Evolutionary conservation across 2,797 vertebrate species (phyloP), one percentile per base, ranked within the genome.

Genomic region (Babyrousa celebensis): DNA sequence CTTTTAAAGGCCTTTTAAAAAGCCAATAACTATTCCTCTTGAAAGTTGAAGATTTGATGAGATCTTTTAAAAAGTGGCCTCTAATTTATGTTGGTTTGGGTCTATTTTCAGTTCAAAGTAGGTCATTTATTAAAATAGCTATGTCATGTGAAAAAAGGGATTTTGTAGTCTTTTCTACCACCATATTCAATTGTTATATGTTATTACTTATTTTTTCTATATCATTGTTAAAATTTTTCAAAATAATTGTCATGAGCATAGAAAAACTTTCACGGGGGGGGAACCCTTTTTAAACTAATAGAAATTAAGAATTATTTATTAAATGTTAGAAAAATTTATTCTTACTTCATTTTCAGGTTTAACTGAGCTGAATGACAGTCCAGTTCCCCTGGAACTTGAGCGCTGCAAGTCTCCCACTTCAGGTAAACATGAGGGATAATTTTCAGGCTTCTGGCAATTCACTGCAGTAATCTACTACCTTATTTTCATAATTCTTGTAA

Each of bases 401-500:
- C 99, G 99, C 96, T 99, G 99, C 99, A 99, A 99, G 98, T 99
- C 99, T 40, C 99, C 99, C 97, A 99, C 99, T 96, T 99, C 99
- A 99, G 99, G 99, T 99, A 99, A 99, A 97, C 94, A 96, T 95
- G 82, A 97, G 8, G 97, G 93, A 93, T 96, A 96, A 97, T 97
- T 98, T 95, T 97, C 95, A 97, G 79, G 83, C 91, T 97, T 98
- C 92, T 97, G 92, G 84, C 96, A 96, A 97, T 97, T 98, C 91
- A 85, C 95, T 97, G 89, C 93, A 91, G 40, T 86, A 72, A 92
- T 97, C 75, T 94, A 75, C 96, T 97, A 32, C 92, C 96, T 94
- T 98, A 93, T 97, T 98, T 97, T 96, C 82, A 96, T 97, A 91
- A 97, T 91, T 97, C 89, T 98, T 96, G 75, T 87, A 36, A 91